phyloP scores from a whole-genome alignment of 2,797 vertebrate genomes.

The Manis crassicaudata region DNA sequence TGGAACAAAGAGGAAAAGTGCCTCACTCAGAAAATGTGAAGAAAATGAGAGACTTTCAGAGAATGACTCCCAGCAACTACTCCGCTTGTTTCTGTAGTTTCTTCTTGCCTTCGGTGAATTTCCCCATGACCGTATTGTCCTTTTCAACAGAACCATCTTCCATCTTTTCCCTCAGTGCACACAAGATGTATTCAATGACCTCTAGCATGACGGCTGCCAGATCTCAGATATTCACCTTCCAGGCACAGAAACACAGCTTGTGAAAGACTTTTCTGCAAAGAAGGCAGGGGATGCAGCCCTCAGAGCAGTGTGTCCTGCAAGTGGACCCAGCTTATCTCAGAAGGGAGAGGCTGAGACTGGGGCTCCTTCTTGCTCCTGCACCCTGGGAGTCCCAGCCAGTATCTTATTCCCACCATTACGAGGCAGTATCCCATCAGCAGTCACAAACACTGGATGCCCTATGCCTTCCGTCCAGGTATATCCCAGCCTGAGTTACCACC shows the following conservation, averaged over 20 bases:
- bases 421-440: neutral
- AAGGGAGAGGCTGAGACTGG: neutral
- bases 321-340: neutral
- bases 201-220: conserved; percentile 83
- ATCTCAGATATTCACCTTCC: conserved; percentile 85
- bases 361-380: neutral
- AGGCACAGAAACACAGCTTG: conserved; percentile 87
- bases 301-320: neutral
- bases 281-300: neutral
- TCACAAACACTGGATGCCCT: neutral
- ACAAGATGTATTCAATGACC: conserved; percentile 86
- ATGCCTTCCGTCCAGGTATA: too few species aligned
- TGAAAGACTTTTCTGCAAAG: conserved; percentile 89
- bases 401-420: too few species aligned
- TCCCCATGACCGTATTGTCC: neutral
- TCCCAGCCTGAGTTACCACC: neutral
- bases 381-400: neutral
- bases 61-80: neutral
- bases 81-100: neutral
- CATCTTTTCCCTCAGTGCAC: conserved; percentile 85
- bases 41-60: neutral
- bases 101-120: neutral
- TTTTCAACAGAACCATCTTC: conserved; percentile 55
- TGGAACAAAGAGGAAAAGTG: neutral
- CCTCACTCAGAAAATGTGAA: neutral